Evolutionary conservation across 2,113 vertebrate species (phyloP).

Genomic region (Microcebus tavaratra): DNA sequence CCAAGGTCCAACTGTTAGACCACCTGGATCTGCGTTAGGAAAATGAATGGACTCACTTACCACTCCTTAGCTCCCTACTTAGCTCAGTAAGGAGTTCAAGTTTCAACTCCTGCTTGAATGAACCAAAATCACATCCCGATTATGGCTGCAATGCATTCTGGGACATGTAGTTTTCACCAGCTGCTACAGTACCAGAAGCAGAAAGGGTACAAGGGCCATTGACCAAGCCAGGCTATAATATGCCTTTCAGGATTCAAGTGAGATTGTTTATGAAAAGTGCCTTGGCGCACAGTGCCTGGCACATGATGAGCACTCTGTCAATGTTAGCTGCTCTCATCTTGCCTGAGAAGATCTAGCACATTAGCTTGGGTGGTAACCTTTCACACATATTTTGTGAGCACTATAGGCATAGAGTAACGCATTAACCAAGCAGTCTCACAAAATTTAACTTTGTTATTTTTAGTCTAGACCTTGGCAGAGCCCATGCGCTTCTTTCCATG

Average conservation of each 20-base stretch:
- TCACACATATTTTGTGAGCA: neutral
- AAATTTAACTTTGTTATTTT: neutral
- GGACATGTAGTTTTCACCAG: conserved; percentile 19
- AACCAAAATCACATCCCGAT: neutral
- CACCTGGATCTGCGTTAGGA: neutral
- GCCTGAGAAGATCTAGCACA: neutral
- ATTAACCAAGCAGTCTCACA: neutral
- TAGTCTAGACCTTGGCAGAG: neutral
- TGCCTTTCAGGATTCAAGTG: neutral
- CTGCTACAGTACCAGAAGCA: neutral
- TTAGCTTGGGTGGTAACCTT: neutral
- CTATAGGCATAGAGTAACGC: neutral
- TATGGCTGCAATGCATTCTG: conserved; percentile 18
- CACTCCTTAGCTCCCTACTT: neutral
- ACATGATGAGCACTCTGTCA: neutral
- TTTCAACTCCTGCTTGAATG: neutral
- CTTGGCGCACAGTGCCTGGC: neutral
- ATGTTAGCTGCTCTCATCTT: neutral
- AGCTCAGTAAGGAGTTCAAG: neutral
- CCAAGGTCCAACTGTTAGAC: neutral
- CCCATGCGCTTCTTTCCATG: neutral
- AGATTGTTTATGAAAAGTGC: neutral
- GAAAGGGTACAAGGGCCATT: neutral
- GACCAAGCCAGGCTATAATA: neutral
- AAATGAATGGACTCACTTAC: neutral